These are phyloP conservation scores for Lepidocolaptes lacrymiger DNA, from an alignment of 2,797 vertebrate species.

Conservation along the genomic window DNA sequence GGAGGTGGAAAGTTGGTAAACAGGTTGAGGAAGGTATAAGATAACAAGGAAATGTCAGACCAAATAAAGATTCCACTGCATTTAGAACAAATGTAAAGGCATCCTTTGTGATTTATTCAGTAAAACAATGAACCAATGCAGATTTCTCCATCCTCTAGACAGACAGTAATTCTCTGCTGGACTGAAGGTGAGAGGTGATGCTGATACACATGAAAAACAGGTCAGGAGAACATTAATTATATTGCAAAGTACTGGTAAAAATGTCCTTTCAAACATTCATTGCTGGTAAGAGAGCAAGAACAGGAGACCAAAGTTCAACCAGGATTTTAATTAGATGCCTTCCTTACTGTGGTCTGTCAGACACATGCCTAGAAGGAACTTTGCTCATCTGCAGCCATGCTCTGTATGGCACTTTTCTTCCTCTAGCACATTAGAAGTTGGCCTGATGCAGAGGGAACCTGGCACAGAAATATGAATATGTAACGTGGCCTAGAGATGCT, in stretches of 20 bases:
- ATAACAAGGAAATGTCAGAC: not conserved
- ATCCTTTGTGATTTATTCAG: not conserved
- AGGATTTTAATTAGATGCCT: not conserved
- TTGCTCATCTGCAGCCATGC: not conserved
- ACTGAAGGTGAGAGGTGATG: not conserved
- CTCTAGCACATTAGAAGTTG: not conserved
- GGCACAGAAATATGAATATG: fast-evolving
- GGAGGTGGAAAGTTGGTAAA: not conserved
- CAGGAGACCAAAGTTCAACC: not conserved
- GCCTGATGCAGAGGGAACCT: not conserved
- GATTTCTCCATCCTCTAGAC: not conserved
- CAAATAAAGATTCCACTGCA: not conserved
- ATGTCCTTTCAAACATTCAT: not conserved
- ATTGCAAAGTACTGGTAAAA: not conserved
- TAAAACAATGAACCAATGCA: not conserved
- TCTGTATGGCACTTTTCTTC: not conserved
- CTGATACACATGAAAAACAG: not conserved
- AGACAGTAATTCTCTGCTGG: not conserved
- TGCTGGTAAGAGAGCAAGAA: not conserved
- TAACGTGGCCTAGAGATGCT: not conserved
- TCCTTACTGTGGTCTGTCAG: not conserved
- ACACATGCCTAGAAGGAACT: not conserved
- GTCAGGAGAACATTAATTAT: not conserved
- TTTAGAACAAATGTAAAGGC: not conserved
- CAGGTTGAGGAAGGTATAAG: not conserved